Evolutionary conservation across 1,140 invertebrate genomes (phyloP).

Genomic region (Bombyx mandarina): DNA sequence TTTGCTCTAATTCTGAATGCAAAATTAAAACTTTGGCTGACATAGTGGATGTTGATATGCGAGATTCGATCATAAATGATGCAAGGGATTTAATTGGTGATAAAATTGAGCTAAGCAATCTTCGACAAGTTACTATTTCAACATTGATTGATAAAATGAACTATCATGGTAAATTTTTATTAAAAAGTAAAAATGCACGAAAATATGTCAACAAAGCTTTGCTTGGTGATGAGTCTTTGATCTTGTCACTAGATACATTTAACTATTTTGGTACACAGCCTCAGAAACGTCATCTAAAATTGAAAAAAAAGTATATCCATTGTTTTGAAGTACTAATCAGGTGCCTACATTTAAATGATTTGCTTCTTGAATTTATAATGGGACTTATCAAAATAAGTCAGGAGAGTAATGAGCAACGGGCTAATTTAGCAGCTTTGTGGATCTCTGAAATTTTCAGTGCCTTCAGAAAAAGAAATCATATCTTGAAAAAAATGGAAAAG

Average conservation of each 20-base stretch:
- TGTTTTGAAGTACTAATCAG: constrained; percentile 71
- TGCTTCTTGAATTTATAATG: constrained; percentile 64
- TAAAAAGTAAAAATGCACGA: constrained; percentile 23
- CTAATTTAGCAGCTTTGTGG: constrained; percentile 70
- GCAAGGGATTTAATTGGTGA: constrained; percentile 40
- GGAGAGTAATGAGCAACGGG: constrained; percentile 37
- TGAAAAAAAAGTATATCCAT: constrained; percentile 38
- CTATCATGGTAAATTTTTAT: constrained; percentile 28
- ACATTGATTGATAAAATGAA: constrained; percentile 36
- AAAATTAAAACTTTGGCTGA: constrained; percentile 49
- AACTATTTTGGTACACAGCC: constrained; percentile 27
- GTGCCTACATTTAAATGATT: constrained; percentile 66
- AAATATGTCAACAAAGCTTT: constrained; percentile 35
- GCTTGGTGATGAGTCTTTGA: constrained; percentile 45
- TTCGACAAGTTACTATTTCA: constrained; percentile 37
- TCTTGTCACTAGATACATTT: constrained; percentile 48
- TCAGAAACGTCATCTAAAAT: constrained; percentile 19
- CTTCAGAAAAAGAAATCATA: constrained; percentile 54
- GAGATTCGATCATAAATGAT: constrained; percentile 46
- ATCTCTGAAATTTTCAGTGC: constrained; percentile 64
- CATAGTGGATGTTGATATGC: constrained; percentile 43
- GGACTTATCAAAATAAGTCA: constrained; percentile 64
- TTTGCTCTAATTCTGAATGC: constrained; percentile 41
- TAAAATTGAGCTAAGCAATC: constrained; percentile 34
- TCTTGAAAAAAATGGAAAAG: constrained; percentile 39